A percentile compares a stretch with the other conserved stretches of the same genome.
Conservation (phyloP, 2,797 vertebrate species). For the Pelodytes ibericus region DNA sequence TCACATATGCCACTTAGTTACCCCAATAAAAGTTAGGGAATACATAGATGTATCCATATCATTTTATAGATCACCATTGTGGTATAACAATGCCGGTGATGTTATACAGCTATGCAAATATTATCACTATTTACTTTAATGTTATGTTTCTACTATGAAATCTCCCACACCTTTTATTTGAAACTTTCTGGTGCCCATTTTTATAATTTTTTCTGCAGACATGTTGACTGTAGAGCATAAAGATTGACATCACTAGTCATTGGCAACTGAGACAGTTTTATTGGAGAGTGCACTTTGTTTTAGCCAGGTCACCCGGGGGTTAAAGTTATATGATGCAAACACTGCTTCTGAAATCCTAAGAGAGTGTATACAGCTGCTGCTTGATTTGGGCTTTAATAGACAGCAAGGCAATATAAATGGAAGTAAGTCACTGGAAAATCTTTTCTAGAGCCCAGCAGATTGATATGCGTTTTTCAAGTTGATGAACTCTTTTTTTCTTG, state of each 20-base stretch:
- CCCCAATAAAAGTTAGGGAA: too few species aligned
- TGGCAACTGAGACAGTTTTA: conserved; percentile 31
- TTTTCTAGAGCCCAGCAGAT: conserved; percentile 26
- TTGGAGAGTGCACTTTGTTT: conserved; percentile 26
- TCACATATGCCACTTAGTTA: too few species aligned
- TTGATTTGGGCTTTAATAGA: conserved; percentile 37
- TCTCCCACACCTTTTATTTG: conserved; percentile 5
- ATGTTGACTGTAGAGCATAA: background rate
- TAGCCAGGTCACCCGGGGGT: conserved; percentile 37
- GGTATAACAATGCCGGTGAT: too few species aligned
- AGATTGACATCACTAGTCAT: background rate
- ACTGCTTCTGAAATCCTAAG: conserved; percentile 42
- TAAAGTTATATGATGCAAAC: conserved; percentile 43
- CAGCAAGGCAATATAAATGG: conserved; percentile 30
- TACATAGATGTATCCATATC: too few species aligned
- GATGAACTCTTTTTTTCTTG: background rate
- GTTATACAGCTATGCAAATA: background rate
- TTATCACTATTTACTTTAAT: background rate
- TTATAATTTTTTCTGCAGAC: conserved; percentile 10
- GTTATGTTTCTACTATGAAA: background rate
- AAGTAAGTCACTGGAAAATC: conserved; percentile 42
- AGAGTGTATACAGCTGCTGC: conserved; percentile 47
- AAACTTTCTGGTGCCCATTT: conserved; percentile 32
- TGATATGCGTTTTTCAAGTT: conserved; percentile 33
- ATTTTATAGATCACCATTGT: too few species aligned